phyloP scores from a whole-genome alignment of 2,797 vertebrate genomes.

The Loris lydekkerianus region DNA sequence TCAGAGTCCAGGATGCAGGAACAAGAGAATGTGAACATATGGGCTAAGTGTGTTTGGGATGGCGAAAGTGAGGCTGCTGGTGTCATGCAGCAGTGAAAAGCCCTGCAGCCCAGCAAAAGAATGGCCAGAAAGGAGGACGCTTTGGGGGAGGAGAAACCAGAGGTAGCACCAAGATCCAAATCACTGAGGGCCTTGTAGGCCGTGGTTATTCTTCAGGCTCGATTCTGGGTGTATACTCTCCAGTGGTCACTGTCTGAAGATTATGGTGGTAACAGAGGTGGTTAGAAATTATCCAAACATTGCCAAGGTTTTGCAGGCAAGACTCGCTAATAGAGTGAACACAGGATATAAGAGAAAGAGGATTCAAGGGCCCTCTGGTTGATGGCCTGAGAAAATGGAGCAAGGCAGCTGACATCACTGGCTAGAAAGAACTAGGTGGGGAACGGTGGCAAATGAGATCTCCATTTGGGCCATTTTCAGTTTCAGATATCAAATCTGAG shows the following conservation, averaged over 20 bases:
- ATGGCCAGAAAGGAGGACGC: background rate
- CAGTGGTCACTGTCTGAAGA: background rate
- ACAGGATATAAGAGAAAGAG: background rate
- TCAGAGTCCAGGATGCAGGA: background rate
- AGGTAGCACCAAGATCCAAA: background rate
- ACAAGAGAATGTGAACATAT: background rate
- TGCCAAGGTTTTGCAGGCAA: background rate
- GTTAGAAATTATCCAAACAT: background rate
- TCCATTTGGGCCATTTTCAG: background rate
- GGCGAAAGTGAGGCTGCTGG: rapidly evolving
- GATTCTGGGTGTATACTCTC: background rate
- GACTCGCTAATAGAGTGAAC: background rate
- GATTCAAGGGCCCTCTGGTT: background rate
- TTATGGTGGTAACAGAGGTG: background rate
- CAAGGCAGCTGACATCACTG: too few species aligned
- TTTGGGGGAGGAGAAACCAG: background rate
- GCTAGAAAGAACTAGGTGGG: background rate
- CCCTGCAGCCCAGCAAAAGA: too few species aligned
- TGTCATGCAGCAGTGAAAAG: too few species aligned
- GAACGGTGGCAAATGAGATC: background rate
- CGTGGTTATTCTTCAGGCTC: background rate
- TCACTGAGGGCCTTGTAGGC: rapidly evolving
- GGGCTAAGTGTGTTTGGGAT: background rate
- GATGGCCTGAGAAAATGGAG: background rate
- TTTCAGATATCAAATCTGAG: background rate